Conservation (phyloP, 1,140 invertebrate species). For the Drosophila seguyi region DNA sequence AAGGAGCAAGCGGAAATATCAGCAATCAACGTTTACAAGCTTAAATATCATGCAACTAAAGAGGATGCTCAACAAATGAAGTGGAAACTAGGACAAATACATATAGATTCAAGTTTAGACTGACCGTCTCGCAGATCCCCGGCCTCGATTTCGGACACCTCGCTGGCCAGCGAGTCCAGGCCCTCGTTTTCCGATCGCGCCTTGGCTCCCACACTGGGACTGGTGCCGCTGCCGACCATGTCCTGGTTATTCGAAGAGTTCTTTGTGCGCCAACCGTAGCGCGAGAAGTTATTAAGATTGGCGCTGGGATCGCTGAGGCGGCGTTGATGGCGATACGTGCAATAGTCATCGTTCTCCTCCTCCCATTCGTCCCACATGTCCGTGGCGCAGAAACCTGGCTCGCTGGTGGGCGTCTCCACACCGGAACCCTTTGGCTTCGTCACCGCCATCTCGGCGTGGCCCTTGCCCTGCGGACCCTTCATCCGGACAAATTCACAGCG, state of each 20-base stretch:
- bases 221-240: slow-evolving; percentile 82
- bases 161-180: slow-evolving; percentile 92
- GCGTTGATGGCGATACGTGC: slow-evolving; percentile 92
- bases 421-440: slow-evolving; percentile 95
- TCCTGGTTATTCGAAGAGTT: slow-evolving; percentile 85
- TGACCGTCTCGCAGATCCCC: slow-evolving; percentile 96
- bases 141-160: slow-evolving; percentile 96
- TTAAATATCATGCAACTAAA: slow-evolving; percentile 38
- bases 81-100: slow-evolving; percentile 18
- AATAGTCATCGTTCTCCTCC: slow-evolving; percentile 93
- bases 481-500: slow-evolving; percentile 98
- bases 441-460: slow-evolving; percentile 99
- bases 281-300: slow-evolving; percentile 95
- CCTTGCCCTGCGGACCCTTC: slow-evolving; percentile 98
- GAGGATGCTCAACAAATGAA: slow-evolving; percentile 43
- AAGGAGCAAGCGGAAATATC: slow-evolving; percentile 63
- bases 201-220: slow-evolving; percentile 86
- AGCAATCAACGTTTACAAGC: slow-evolving; percentile 17
- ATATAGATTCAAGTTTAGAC: slow-evolving; percentile 6
- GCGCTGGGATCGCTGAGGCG: slow-evolving; percentile 97
- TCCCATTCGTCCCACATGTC: slow-evolving; percentile 96
- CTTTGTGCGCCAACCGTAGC: slow-evolving; percentile 92
- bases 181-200: slow-evolving; percentile 97
- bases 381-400: slow-evolving; percentile 93
- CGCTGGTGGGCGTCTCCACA: slow-evolving; percentile 97